Base-by-base conservation (phyloP, 92 coral and sea anemone species). In the Umimayanthus chanpuru region DNA sequence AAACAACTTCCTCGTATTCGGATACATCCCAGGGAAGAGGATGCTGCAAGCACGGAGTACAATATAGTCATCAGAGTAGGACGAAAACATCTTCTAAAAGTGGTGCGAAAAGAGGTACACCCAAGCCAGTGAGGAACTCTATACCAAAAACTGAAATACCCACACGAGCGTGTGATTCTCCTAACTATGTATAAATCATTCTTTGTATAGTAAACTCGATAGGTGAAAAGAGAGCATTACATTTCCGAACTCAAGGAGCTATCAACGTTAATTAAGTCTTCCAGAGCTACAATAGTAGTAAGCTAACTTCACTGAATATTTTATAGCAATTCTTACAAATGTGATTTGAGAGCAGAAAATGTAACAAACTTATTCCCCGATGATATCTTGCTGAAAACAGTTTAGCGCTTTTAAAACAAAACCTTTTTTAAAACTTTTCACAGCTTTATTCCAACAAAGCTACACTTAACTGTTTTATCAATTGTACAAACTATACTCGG, bases 41-140 rank as follows among this genome's bases (percentile, higher is more conserved):
- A 29, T 83, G 77, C 61, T 83, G 87, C 41, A 44, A 9, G 36
- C 87, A 83, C 29, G 87, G 87, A 25, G 77, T 83, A 26, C 43
- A 83, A 41, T 83, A 83, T 32, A 5, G 28, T 23, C 4, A 38
- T 9, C 47, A 75, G n/a, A 75, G 14, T 0, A 21, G 36, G 8
- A 41, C 58, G 29, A 11, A 6, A 30, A 28, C 44, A 56, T 20
- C n/a, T 5, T 30, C 43, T 20, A 80, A 71, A 47, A 26, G 6
- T 4, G 7, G 43, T 18, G 25, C 36, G 26, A 71, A 83, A 43
- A 30, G 41, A 29, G 21, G 28, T 20, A 5, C 28, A 3, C 21
- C 68, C 21, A 61, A 61, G n/a, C 68, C 68, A 12, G 8, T 14
- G 68, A 18, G 15, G 39, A 75, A 38, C 79, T 18, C 49, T 39